phyloP scores from a whole-genome alignment of 35 echinoderm and acorn worm genomes.

The Diadema setosum region DNA sequence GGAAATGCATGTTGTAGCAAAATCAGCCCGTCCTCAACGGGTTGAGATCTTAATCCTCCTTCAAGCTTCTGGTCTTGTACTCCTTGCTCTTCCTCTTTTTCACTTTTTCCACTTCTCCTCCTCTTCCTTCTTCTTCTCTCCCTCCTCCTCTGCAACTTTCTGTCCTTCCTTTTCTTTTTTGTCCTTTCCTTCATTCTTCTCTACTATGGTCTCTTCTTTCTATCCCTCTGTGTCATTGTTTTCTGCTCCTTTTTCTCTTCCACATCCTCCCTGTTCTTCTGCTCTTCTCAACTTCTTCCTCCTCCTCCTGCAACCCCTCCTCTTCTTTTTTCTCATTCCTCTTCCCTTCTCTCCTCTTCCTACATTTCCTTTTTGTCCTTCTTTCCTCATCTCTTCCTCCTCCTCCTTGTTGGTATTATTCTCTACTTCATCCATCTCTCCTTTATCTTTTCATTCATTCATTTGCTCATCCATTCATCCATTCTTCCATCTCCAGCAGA shows the following conservation, averaged over 20 bases:
- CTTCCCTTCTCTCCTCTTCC: not conserved
- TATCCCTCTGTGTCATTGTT: not conserved
- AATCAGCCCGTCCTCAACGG: no score
- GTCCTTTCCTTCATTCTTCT: not conserved
- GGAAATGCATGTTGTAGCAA: no score
- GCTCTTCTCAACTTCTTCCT: not conserved
- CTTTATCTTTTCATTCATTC: no score
- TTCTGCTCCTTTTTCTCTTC: not conserved
- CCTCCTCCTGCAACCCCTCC: not conserved
- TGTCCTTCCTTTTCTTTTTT: not conserved
- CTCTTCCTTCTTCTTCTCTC: not conserved
- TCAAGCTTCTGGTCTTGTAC: no score
- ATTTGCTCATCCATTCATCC: no score
- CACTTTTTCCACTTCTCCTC: not conserved
- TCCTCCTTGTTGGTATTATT: no score
- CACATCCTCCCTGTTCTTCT: not conserved
- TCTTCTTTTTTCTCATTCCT: not conserved
- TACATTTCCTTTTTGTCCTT: not conserved
- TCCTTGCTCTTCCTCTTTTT: not conserved
- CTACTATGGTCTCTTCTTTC: not conserved
- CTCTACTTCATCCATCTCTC: no score
- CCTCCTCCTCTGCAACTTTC: not conserved
- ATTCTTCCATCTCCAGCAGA: not conserved
- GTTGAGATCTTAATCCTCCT: no score
- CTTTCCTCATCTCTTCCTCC: not conserved